A percentile compares a stretch with the other conserved stretches of the same genome.
These are phyloP conservation scores for Drosophila incognita DNA, from an alignment of 2,888 invertebrate species.

Conservation along the genomic window DNA sequence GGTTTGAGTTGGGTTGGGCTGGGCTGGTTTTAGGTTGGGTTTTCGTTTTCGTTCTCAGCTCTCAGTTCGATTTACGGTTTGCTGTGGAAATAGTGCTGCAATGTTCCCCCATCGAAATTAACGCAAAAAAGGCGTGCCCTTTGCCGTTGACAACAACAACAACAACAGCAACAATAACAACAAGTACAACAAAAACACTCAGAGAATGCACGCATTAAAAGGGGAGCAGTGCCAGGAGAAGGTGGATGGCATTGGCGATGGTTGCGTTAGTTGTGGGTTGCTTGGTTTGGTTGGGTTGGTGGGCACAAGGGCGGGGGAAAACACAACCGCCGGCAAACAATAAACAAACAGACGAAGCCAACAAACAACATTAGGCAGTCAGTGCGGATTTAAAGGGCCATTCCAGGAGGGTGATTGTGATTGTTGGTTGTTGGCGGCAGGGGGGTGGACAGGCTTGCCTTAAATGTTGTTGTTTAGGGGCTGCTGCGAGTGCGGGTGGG, in stretches of 20 bases:
- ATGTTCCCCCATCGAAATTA: conserved; percentile 67
- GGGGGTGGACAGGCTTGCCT: conserved; percentile 12
- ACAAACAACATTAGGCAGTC: conserved; percentile 21
- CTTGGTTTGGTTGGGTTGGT: not conserved
- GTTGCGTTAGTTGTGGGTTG: conserved; percentile 4
- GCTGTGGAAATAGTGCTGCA: conserved; percentile 34
- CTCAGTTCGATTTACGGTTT: conserved; percentile 28
- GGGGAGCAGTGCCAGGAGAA: conserved; percentile 28
- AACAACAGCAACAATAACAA: conserved; percentile 64
- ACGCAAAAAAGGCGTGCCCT: conserved; percentile 83
- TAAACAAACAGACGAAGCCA: conserved; percentile 67
- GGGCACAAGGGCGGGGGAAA: not conserved
- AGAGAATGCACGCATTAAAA: conserved; percentile 47
- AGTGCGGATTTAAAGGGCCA: conserved; percentile 19
- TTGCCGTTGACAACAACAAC: conserved; percentile 63
- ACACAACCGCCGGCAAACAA: conserved; percentile 61
- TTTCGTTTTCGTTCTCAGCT: conserved; percentile 9
- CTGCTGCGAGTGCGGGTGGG: conserved; percentile 14
- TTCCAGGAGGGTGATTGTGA: not conserved
- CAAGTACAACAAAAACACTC: conserved; percentile 30
- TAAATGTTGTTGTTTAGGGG: conserved; percentile 22
- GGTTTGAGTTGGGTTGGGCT: conserved; percentile 30
- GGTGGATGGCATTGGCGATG: conserved; percentile 14
- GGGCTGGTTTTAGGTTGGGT: conserved; percentile 27
- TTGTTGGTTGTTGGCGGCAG: not conserved